phyloP scores from a whole-genome alignment of 2,797 vertebrate species.

The Anomalospiza imberbis region DNA sequence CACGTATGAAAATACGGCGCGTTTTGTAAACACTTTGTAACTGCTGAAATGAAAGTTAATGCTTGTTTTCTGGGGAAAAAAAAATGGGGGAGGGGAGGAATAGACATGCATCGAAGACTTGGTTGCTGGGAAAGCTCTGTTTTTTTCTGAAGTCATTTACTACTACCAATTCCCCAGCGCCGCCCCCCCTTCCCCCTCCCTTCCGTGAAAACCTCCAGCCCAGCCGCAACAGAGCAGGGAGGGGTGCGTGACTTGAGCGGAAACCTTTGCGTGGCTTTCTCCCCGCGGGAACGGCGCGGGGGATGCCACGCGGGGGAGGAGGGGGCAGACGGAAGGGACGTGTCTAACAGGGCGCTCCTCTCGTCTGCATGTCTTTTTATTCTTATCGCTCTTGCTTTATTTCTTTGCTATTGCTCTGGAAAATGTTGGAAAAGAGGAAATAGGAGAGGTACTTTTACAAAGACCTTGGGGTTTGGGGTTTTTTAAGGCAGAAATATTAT shows the following conservation, averaged over 20 bases:
- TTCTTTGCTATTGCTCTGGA: not conserved
- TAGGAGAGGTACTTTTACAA: not conserved
- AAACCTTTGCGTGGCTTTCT: conserved; percentile 7
- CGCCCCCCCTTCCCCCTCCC: not conserved
- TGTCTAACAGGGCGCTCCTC: not conserved
- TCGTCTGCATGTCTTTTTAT: not conserved
- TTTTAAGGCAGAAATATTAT: not conserved
- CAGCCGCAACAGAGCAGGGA: not conserved
- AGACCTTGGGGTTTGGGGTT: not conserved
- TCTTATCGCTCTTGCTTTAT: not conserved
- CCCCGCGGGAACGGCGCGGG: not conserved
- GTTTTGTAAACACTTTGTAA: not conserved
- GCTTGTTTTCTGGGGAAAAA: not conserved
- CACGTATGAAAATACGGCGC: not conserved
- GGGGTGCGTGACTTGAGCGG: conserved; percentile 7
- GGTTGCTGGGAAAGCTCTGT: conserved; percentile 15
- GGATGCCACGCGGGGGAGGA: not conserved
- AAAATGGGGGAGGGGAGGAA: not conserved
- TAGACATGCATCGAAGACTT: not conserved
- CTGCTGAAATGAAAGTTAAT: not conserved
- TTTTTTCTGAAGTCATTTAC: conserved; percentile 5
- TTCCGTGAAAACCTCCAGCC: not conserved
- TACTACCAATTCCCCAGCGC: not conserved
- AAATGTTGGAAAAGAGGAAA: not conserved
- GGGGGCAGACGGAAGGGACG: not conserved